Evolutionary conservation across 2,888 invertebrate species (phyloP).

Genomic region (Pasiphila rectangulata): DNA sequence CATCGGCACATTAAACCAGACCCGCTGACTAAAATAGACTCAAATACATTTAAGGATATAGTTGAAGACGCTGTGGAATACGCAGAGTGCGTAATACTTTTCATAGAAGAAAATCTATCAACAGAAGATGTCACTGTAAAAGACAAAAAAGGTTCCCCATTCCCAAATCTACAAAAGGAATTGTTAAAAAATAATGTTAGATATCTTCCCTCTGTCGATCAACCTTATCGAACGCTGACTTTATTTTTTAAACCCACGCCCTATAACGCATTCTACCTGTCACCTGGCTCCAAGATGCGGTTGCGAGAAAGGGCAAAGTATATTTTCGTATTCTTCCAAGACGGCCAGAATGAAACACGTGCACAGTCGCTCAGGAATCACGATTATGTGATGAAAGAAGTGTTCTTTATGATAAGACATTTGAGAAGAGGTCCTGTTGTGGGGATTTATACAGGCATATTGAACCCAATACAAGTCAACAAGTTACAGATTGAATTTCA

Average conservation of each 20-base stretch:
- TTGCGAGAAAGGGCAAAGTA: constrained; percentile 42
- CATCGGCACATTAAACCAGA: constrained; percentile 38
- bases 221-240: constrained; percentile 46
- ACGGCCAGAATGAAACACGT: constrained; percentile 41
- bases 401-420: constrained; percentile 39
- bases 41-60: constrained; percentile 43
- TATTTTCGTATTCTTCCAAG: constrained; percentile 54
- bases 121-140: constrained; percentile 54
- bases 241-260: constrained; percentile 38
- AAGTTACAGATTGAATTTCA: constrained; percentile 31
- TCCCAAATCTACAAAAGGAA: constrained; percentile 37
- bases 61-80: constrained; percentile 38
- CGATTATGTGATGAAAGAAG: constrained; percentile 52
- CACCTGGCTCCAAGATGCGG: constrained; percentile 35
- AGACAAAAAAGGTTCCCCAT: constrained; percentile 52
- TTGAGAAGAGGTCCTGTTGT: constrained; percentile 44
- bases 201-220: constrained; percentile 50
- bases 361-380: constrained; percentile 45
- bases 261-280: constrained; percentile 43
- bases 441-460: constrained; percentile 60
- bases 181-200: constrained; percentile 43
- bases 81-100: constrained; percentile 46
- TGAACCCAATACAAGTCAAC: constrained; percentile 44
- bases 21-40: constrained; percentile 47
- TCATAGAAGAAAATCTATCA: constrained; percentile 54